phyloP scores from a whole-genome alignment of 2,113 vertebrate genomes.

The Illadopsis cleaveri region DNA sequence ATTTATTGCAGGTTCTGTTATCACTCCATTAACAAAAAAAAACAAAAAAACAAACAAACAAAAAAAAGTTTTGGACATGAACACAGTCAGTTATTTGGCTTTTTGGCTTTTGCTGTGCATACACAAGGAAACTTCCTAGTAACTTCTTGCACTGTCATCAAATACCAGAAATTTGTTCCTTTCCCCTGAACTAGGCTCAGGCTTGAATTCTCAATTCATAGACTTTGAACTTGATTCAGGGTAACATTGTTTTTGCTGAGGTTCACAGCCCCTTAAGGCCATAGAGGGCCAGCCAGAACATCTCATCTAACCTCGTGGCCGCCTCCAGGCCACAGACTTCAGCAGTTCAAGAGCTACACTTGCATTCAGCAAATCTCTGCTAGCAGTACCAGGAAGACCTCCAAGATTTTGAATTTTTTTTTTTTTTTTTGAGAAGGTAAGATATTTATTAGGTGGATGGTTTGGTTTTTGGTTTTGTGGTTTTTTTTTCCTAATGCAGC shows the following conservation, averaged over 20 bases:
- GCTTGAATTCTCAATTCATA: constrained; percentile 9
- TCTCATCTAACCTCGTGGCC: neutral
- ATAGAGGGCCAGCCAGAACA: constrained; percentile 11
- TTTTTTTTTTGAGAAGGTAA: neutral
- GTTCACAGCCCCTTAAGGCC: constrained; percentile 21
- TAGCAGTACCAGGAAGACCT: neutral
- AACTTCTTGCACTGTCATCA: constrained; percentile 56
- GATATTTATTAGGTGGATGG: neutral
- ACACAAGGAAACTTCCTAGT: neutral
- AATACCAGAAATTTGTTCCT: constrained; percentile 48
- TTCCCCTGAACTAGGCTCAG: neutral
- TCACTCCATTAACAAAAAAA: neutral
- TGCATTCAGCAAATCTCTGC: neutral
- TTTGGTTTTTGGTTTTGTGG: too few species aligned
- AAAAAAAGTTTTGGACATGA: constrained; percentile 8
- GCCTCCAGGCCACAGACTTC: neutral
- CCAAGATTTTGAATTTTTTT: neutral
- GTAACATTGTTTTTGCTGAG: constrained; percentile 51
- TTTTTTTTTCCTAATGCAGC: neutral
- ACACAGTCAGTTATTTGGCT: constrained; percentile 12
- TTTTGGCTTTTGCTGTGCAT: constrained; percentile 32
- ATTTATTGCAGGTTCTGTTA: constrained; percentile 31
- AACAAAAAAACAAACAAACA: too few species aligned
- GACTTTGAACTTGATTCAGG: constrained; percentile 39
- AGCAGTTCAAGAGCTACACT: neutral